Evolutionary conservation across 2,888 invertebrate genomes (phyloP), one percentile per base, ranked within the genome.

Genomic region (Schizaphis graminum): DNA sequence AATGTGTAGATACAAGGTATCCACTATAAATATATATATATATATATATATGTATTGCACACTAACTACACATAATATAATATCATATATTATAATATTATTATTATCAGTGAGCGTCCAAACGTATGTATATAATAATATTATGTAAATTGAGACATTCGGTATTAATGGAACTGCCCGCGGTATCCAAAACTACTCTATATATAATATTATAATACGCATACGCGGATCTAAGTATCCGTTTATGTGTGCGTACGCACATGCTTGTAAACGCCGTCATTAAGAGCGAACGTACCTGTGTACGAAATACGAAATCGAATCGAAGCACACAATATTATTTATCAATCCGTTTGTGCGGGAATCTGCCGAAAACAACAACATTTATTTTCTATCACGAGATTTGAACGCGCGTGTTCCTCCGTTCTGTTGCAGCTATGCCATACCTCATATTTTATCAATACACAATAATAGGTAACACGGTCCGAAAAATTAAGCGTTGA

Each of bases 101-200:
- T 16, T n/a, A 89, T 56, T 89, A 56, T 53, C 44, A 35, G 28
- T 7, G 86, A 47, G 86, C 86, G 28, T n/a, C 86, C 44, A 7
- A 28, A 28, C 28, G 35, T 88, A 3, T 10, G 86, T 86, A 28
- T 86, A 28, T 47, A 86, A 44, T 89, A 24, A 41, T 57, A 56
- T 26, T 93, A 89, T 93, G 89, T 93, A 93, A 93, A 93, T 93
- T 89, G 89, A 93, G 93, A 93, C 89, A 56, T 93, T 93, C 89
- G 93, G 47, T 57, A 61, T 49, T 61, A n/a, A 87, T 53, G 53
- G 67, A 41, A 93, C 53, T 93, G 93, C 93, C 93, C 53, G 89
- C 84, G 77, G 93, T 77, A 21, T 77, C 93, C 56, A 56, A 35
- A 41, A 56, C 91, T 13, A 41, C 91, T 91, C 90, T 77, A 35